phyloP scores from a whole-genome alignment of 1,140 invertebrate species.

The Pseudobourletiella spinata region DNA sequence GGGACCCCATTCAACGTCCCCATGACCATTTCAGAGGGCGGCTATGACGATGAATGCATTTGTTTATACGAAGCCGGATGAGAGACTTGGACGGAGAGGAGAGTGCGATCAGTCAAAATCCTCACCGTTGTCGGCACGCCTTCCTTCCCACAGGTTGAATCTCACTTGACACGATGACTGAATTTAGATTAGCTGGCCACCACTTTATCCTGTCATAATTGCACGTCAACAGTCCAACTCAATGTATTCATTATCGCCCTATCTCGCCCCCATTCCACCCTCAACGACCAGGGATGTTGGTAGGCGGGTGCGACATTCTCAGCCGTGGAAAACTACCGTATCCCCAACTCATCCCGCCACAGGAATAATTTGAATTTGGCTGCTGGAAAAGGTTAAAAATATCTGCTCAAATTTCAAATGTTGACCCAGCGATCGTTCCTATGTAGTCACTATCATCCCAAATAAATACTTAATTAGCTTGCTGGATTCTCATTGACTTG shows the following conservation, averaged over 20 bases:
- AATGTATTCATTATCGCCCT: conserved; percentile 1
- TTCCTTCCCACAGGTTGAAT: conserved; percentile 4
- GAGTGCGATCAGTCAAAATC: conserved; percentile 10
- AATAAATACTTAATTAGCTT: no score
- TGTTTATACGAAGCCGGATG: background rate
- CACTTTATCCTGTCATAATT: conserved; percentile 14
- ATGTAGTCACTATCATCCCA: no score
- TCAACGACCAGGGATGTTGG: no score
- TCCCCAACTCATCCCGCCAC: no score
- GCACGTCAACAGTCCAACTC: background rate
- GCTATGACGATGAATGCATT: background rate
- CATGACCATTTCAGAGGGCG: background rate
- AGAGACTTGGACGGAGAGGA: background rate
- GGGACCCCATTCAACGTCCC: background rate
- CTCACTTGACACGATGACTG: background rate
- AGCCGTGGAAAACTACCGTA: no score
- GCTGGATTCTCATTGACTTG: no score
- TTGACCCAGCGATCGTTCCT: no score
- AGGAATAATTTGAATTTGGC: no score
- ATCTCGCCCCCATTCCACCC: no score
- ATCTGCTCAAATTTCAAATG: no score
- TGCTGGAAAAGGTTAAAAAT: no score
- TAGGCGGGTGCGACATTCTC: no score
- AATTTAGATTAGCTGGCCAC: conserved; percentile 5
- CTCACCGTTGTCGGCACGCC: conserved; percentile 2